Base-by-base conservation (phyloP, 1,140 invertebrate species). In the Drosophila malerkotliana region DNA sequence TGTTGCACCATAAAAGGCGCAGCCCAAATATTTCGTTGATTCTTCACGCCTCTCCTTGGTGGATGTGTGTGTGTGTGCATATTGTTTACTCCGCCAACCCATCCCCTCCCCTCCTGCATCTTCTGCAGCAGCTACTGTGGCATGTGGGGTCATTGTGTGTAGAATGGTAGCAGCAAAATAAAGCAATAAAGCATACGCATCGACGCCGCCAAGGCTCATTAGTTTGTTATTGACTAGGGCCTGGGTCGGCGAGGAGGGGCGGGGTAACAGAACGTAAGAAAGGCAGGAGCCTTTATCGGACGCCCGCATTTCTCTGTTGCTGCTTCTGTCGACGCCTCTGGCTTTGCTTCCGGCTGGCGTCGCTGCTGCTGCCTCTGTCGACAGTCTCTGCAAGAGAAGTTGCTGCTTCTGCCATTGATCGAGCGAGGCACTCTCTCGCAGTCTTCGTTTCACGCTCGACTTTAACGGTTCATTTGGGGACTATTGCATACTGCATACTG, bases 221-320 rank as follows among this genome's bases (percentile, higher is more conserved):
- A 87, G 82, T 82, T 87, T 79, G 79, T 83, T 85, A 85, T 88
- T 87, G 82, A 82, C 83, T 76, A 80, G 73, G 80, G 80, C 72
- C 14, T 7, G 41, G 58, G 61, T 56, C 30, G 7, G 8, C 3
- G 14, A 7, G 10, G 28, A 2, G 15, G 18, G 30, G 1, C 0
- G 34, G 34, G 34, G 47, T 48, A 58, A 48, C 60, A 32, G 57
- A 34, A 28, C 61, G 37, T 41, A 53, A 72, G 44, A 66, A 44
- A 28, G 74, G 21, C 21, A 21, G 68, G 52, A 24, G 74, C 83
- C 85, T 78, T 88, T 87, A 87, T 87, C 79, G 83, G 77, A 58
- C 75, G 75, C 82, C 82, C 82, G 82, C 82, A 88, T 87, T 82
- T 88, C 72, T 51, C 21, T 21, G 64, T 51, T 71, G 48, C 21